These are phyloP conservation scores for Oryzias curvinotus DNA, from an alignment of 2,113 vertebrate species.

Conservation along the genomic window DNA sequence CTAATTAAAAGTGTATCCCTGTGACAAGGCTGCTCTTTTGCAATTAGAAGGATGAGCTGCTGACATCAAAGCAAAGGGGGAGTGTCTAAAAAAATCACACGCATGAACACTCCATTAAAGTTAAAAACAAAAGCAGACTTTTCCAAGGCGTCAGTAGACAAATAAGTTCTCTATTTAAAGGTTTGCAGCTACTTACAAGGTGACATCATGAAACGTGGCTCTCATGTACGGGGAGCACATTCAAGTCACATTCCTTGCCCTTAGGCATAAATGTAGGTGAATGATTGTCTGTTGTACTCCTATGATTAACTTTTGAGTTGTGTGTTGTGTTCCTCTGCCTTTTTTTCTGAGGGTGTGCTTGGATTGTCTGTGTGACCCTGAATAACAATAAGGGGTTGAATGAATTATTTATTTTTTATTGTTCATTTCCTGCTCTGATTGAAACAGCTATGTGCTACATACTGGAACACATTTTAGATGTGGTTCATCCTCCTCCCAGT, in stretches of 20 bases:
- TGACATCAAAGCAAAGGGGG: too few species aligned
- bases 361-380: constrained; percentile 59
- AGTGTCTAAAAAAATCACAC: neutral
- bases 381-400: constrained; percentile 51
- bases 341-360: constrained; percentile 22
- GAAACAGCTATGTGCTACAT: constrained; percentile 13
- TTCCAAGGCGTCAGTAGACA: neutral
- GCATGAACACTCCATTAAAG: neutral
- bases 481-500: constrained; percentile 30
- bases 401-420: constrained; percentile 64
- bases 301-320: constrained; percentile 47
- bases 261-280: constrained; percentile 43
- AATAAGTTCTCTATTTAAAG: neutral
- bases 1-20: too few species aligned
- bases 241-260: constrained; percentile 33
- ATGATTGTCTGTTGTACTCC: constrained; percentile 39
- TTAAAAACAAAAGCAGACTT: constrained; percentile 1
- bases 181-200: constrained; percentile 4
- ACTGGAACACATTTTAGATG: constrained; percentile 7
- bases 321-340: constrained; percentile 34
- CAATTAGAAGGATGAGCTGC: neutral
- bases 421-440: constrained; percentile 51
- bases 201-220: constrained; percentile 18
- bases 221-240: constrained; percentile 12
- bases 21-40: neutral